phyloP scores from a whole-genome alignment of 1,140 invertebrate species.

The Potamilus streckersoni region DNA sequence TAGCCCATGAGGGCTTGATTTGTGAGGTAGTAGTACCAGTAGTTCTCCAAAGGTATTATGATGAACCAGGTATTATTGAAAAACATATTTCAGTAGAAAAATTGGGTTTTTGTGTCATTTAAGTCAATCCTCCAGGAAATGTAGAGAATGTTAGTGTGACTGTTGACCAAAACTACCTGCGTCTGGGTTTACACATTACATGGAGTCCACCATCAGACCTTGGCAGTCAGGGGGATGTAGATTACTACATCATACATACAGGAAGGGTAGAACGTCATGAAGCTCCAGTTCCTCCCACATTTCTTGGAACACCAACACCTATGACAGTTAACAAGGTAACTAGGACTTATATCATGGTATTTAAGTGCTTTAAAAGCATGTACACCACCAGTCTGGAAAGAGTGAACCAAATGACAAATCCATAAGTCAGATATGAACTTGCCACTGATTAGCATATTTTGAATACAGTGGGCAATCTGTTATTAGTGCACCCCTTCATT shows the following conservation, averaged over 20 bases:
- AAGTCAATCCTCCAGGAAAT: constrained; percentile 21
- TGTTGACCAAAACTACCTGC: constrained; percentile 1
- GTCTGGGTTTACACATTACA: constrained; percentile 12
- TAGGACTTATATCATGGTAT: neutral
- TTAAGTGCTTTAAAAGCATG: too few species aligned
- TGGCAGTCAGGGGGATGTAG: constrained; percentile 14
- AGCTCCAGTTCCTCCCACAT: constrained; percentile 14
- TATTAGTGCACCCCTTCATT: too few species aligned
- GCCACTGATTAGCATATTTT: too few species aligned
- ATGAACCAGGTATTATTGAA: too few species aligned
- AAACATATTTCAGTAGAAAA: too few species aligned
- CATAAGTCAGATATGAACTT: too few species aligned
- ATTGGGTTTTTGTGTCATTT: neutral
- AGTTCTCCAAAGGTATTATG: too few species aligned
- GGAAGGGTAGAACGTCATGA: constrained; percentile 4
- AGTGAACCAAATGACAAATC: too few species aligned
- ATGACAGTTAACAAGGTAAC: constrained; percentile 18
- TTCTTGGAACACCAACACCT: constrained; percentile 9
- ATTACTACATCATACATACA: constrained; percentile 21
- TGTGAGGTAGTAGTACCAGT: too few species aligned
- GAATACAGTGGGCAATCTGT: too few species aligned
- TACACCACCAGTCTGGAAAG: too few species aligned
- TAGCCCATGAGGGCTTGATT: too few species aligned
- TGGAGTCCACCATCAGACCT: constrained; percentile 17
- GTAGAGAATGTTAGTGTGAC: constrained; percentile 17